phyloP scores from a whole-genome alignment of 2,113 vertebrate species.

The Spermophilus dauricus region DNA sequence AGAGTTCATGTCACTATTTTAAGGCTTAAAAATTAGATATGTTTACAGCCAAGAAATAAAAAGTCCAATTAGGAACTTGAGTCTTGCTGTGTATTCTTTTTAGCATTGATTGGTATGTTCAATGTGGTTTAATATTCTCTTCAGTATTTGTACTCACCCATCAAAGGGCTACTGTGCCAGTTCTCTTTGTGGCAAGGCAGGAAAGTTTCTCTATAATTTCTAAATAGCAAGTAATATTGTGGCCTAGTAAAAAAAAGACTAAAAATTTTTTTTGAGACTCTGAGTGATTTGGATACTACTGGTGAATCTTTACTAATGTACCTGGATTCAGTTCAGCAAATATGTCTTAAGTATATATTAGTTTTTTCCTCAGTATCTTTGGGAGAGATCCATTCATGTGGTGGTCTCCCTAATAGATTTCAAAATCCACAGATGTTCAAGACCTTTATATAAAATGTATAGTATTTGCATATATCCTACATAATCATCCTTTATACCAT shows the following conservation, averaged over 20 bases:
- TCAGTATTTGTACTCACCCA: not conserved
- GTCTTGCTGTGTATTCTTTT: constrained; percentile 39
- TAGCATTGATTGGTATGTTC: not conserved
- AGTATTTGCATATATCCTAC: not conserved
- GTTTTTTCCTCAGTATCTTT: not conserved
- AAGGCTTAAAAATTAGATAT: constrained; percentile 45
- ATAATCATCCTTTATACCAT: not conserved
- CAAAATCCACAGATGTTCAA: not conserved
- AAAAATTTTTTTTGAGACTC: not conserved
- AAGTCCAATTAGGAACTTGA: not conserved
- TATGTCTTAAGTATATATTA: not conserved
- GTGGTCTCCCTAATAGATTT: too few relatives aligned
- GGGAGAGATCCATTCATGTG: too few relatives aligned
- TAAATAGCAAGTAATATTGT: not conserved
- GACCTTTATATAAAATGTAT: not conserved
- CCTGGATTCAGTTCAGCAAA: constrained; percentile 20
- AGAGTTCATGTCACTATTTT: not conserved
- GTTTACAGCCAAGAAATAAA: not conserved
- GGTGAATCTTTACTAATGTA: constrained; percentile 34
- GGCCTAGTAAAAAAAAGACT: not conserved
- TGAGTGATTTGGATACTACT: not conserved
- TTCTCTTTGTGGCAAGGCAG: constrained; percentile 51
- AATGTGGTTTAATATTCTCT: constrained; percentile 46
- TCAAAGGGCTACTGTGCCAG: not conserved
- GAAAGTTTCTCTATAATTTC: constrained; percentile 47